These are phyloP conservation scores for Calypte anna DNA, from an alignment of 2,113 vertebrate species.

Conservation along the genomic window DNA sequence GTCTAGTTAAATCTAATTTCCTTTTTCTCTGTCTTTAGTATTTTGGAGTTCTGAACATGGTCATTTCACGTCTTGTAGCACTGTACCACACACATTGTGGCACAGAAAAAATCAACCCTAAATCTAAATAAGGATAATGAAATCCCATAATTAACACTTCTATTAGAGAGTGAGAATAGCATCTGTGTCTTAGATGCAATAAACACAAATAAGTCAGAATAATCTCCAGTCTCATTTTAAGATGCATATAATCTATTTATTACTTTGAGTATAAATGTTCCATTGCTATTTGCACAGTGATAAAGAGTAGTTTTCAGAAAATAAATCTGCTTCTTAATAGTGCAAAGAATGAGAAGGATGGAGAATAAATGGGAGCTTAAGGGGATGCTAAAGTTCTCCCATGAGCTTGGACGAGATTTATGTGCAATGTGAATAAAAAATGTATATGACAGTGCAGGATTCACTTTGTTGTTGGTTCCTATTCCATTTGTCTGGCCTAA, in stretches of 20 bases:
- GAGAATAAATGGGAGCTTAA: conserved; percentile 53
- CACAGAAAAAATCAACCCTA: neutral
- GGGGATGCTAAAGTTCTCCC: conserved; percentile 41
- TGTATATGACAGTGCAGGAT: conserved; percentile 20
- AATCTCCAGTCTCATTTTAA: neutral
- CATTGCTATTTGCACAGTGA: conserved; percentile 54
- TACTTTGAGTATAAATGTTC: conserved; percentile 47
- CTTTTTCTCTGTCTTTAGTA: neutral
- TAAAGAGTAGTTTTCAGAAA: conserved; percentile 52
- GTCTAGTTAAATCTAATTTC: neutral
- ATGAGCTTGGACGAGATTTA: conserved; percentile 55
- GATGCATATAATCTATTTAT: conserved; percentile 43
- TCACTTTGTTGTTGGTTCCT: conserved; percentile 39
- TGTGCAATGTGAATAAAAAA: conserved; percentile 58
- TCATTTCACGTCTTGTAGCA: neutral
- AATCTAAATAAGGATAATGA: conserved; percentile 16
- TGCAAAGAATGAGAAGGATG: conserved; percentile 43
- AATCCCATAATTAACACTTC: conserved; percentile 25
- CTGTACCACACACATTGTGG: neutral
- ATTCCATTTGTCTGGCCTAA: conserved; percentile 50
- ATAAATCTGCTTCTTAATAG: conserved; percentile 61
- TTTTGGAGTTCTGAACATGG: neutral
- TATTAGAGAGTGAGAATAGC: neutral
- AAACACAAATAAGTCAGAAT: conserved; percentile 39
- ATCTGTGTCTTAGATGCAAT: neutral